Base-by-base conservation (phyloP, 2,888 invertebrate genomes). In the Flexamia atlantica region DNA sequence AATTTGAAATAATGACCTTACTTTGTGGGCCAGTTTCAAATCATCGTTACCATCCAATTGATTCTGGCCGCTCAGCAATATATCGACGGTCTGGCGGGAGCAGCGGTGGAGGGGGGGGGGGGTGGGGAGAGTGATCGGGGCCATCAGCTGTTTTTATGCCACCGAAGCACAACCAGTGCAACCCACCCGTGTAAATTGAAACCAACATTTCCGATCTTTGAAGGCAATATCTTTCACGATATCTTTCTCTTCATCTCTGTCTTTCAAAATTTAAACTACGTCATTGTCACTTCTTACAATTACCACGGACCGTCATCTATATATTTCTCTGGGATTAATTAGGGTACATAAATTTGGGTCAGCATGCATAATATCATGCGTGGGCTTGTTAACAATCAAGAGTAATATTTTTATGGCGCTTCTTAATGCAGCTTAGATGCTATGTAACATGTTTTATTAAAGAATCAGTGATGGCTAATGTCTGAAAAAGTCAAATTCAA, bases 91-190 rank as follows among this genome's bases (percentile, higher is more conserved):
- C 30, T 64, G 64, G 12, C 64, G 30, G 30, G 14, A 5, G 64
- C 14, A 12, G 64, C 23, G 57, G 57, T 23, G 53, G 53, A n/a
- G 53, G 50, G 50, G 60, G 60, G 28, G 25, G 53, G 14, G 14
- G 64, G 25, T 12, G 30, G 64, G 64, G 64, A 14, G 28, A 64
- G 64, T 64, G 64, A 64, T 64, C 30, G 64, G 64, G 23, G 64
- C 64, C 64, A 64, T 64, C 64, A 64, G 64, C 64, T 64, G 64
- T 64, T 64, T 64, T 64, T 64, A 64, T 64, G 64, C 64, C 64
- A 64, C 64, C 64, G 64, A 64, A 64, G 64, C 64, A 64, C 64
- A 64, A 64, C 64, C 64, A 64, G 64, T 64, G 64, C 64, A 28
- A 17, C 20, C 28, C 64, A 64, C 17, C 64, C 64, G 64, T 64